Evolutionary conservation across 2,113 vertebrate species (phyloP).

Genomic region (Lichenostomus cassidix): DNA sequence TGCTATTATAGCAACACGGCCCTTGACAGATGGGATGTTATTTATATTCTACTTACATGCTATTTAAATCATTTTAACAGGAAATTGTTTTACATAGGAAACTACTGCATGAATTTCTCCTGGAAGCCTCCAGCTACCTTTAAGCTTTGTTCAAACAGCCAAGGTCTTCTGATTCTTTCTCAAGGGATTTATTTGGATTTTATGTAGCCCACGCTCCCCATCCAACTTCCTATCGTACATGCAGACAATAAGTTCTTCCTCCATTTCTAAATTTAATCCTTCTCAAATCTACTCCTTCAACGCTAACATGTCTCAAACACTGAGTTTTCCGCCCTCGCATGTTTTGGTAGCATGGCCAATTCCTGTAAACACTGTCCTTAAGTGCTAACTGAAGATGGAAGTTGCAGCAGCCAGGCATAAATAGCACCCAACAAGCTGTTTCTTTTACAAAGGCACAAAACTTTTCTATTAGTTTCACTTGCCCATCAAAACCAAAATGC

Average conservation of each 20-base stretch:
- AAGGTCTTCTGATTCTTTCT: conserved; percentile 23
- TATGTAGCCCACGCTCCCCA: neutral
- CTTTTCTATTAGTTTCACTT: neutral
- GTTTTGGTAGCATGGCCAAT: neutral
- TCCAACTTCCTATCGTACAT: conserved; percentile 16
- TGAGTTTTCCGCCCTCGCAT: neutral
- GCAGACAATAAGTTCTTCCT: conserved; percentile 23
- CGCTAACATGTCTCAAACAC: neutral
- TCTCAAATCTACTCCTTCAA: neutral
- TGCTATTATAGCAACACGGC: neutral
- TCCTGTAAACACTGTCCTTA: neutral
- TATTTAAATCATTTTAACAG: conserved; percentile 25
- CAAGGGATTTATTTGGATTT: conserved; percentile 45
- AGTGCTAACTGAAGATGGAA: neutral
- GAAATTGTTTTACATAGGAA: conserved; percentile 47
- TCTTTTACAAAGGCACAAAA: neutral
- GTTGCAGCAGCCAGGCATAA: neutral
- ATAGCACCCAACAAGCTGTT: neutral
- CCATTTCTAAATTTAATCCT: conserved; percentile 50
- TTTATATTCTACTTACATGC: conserved; percentile 32
- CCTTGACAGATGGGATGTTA: neutral
- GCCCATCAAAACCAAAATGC: neutral
- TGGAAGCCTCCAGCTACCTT: conserved; percentile 30
- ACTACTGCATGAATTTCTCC: neutral
- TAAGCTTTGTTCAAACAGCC: conserved; percentile 35